Conservation (phyloP, 2,888 invertebrate species). For the Paralinhomoeus sp. region DNA sequence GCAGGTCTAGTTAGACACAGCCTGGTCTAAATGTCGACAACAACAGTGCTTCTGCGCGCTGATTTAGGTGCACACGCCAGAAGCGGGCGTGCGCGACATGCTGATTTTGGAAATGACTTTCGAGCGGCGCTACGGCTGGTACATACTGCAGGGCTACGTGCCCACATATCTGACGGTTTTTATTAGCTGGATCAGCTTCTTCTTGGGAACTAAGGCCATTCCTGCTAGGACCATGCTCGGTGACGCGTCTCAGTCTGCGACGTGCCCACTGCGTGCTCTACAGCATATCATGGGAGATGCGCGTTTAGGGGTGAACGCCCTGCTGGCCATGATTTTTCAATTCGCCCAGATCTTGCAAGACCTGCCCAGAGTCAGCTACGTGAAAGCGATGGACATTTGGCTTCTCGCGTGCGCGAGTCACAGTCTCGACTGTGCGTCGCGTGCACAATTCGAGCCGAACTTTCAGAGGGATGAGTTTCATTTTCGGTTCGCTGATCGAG, state of each 20-base stretch:
- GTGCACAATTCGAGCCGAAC: too few relatives aligned
- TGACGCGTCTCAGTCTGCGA: too few relatives aligned
- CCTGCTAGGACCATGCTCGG: constrained; percentile 25
- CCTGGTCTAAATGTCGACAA: too few relatives aligned
- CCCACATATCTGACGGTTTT: constrained; percentile 24
- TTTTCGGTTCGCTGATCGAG: constrained; percentile 21
- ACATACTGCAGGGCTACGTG: constrained; percentile 23
- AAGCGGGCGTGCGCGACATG: constrained; percentile 24
- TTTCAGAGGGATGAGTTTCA: constrained; percentile 21
- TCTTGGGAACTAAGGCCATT: constrained; percentile 23
- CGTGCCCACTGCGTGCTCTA: too few relatives aligned
- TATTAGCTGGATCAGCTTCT: constrained; percentile 26
- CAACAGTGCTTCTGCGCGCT: too few relatives aligned
- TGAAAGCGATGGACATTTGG: constrained; percentile 20
- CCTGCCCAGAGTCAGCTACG: constrained; percentile 23
- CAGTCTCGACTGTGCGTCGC: too few relatives aligned
- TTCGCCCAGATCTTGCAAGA: constrained; percentile 26
- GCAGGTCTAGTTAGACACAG: too few relatives aligned
- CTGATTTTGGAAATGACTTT: constrained; percentile 20
- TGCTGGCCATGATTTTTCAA: constrained; percentile 26
- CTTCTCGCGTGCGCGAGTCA: constrained; percentile 12
- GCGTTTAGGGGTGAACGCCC: constrained; percentile 16
- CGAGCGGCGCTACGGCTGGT: constrained; percentile 23
- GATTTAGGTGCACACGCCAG: too few relatives aligned
- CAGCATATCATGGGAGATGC: too few relatives aligned